Evolutionary conservation across 92 coral and sea anemone genomes (phyloP).

Genomic region (Scolanthus callimorphus): DNA sequence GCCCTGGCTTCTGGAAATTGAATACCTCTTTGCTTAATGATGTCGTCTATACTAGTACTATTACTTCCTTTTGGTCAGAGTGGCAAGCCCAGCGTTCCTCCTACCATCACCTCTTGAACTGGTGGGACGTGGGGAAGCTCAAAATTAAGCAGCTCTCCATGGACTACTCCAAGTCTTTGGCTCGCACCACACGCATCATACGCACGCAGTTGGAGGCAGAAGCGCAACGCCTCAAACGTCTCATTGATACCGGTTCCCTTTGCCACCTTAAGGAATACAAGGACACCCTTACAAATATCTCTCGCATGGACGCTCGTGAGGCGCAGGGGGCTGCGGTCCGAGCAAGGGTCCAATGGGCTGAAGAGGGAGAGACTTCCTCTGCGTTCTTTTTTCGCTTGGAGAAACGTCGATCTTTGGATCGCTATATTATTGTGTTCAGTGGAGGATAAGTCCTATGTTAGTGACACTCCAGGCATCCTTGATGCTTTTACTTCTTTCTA

Average conservation of each 20-base stretch:
- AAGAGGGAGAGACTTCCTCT: no score
- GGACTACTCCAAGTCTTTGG: background rate
- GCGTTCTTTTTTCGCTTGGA: background rate
- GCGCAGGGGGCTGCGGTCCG: background rate
- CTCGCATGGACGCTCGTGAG: background rate
- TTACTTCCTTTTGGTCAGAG: conserved; percentile 15
- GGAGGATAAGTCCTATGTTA: no score
- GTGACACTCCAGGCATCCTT: no score
- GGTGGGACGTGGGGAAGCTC: conserved; percentile 32
- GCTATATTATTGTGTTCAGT: background rate
- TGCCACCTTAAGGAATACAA: background rate
- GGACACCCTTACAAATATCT: background rate
- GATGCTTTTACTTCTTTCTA: no score
- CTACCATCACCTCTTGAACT: conserved; percentile 1
- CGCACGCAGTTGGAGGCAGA: background rate
- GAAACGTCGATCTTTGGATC: background rate
- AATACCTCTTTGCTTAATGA: conserved; percentile 25
- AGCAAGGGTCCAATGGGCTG: background rate
- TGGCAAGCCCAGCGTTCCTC: conserved; percentile 5
- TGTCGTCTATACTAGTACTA: background rate
- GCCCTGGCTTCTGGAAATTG: conserved; percentile 37
- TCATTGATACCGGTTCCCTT: background rate
- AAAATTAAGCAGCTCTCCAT: background rate
- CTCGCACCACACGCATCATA: no score
- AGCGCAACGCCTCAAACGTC: background rate